phyloP scores from a whole-genome alignment of 2,113 vertebrate genomes.

The Microcebus jonahi region DNA sequence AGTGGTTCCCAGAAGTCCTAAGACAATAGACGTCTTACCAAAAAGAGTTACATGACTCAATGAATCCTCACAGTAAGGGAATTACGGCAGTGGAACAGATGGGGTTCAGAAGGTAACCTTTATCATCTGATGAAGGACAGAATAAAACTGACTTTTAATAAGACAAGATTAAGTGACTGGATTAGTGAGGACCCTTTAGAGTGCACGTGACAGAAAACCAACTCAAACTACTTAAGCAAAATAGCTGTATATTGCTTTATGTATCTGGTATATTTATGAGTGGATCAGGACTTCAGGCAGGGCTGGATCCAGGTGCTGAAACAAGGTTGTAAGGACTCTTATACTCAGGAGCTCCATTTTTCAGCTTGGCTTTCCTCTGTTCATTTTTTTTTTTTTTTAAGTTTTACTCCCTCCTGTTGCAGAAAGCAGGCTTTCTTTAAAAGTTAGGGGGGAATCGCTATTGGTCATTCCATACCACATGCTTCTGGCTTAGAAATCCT shows the following conservation, averaged over 20 bases:
- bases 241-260: not conserved
- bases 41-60: slow-evolving; percentile 39
- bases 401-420: not conserved
- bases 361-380: not conserved
- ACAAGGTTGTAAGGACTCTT: not conserved
- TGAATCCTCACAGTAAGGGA: not conserved
- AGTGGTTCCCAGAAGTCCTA: slow-evolving; percentile 54
- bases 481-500: not conserved
- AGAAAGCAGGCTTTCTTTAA: not conserved
- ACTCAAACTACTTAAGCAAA: not conserved
- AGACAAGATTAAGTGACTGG: not conserved
- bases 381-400: not conserved
- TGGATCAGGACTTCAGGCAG: not conserved
- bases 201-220: not conserved
- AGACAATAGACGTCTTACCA: slow-evolving; percentile 63
- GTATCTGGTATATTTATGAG: not conserved
- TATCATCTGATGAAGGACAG: not conserved
- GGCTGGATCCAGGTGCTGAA: not conserved
- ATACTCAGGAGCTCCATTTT: not conserved
- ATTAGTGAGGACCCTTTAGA: not conserved
- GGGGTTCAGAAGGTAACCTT: not conserved
- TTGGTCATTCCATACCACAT: not conserved
- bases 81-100: not conserved
- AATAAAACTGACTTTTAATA: not conserved
- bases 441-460: not conserved